phyloP scores from a whole-genome alignment of 1,140 invertebrate species.

The Anastrepha obliqua region DNA sequence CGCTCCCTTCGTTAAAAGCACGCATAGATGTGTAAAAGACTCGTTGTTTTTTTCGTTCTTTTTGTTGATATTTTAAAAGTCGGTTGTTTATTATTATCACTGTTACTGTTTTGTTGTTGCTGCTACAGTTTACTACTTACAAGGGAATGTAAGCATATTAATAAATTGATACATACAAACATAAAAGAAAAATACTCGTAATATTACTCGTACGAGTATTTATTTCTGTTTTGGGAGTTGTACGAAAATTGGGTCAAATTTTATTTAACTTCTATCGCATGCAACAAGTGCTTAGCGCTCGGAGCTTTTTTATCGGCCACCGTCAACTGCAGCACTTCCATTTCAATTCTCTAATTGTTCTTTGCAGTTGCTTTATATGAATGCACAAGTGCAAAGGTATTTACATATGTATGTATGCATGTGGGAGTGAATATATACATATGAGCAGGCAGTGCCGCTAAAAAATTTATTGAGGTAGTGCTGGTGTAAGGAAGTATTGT shows the following conservation, averaged over 20 bases:
- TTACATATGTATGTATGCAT: not conserved
- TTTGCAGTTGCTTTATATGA: not conserved
- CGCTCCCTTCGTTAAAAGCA: not conserved
- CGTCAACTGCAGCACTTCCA: not conserved
- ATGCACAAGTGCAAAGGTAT: not conserved
- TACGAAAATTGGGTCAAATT: conserved; percentile 35
- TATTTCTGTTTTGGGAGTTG: conserved; percentile 39
- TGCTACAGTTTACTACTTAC: not conserved
- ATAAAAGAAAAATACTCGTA: not conserved
- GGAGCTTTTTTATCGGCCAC: not conserved
- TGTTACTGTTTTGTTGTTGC: not conserved
- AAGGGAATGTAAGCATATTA: conserved; percentile 49
- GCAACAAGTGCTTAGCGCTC: conserved; percentile 25
- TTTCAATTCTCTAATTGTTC: not conserved
- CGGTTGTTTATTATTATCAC: conserved; percentile 45
- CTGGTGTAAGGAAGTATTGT: not conserved
- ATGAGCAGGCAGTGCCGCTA: not conserved
- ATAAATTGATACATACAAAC: conserved; percentile 33
- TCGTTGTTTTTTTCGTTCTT: not conserved
- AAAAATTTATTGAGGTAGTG: conserved; percentile 51
- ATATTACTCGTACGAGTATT: conserved; percentile 11
- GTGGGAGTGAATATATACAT: not conserved
- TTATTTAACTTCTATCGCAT: conserved; percentile 25
- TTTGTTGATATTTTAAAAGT: conserved; percentile 26
- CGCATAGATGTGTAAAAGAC: not conserved